Evolutionary conservation across 2,888 invertebrate genomes (phyloP).

Genomic region (Drosophila lacicola): DNA sequence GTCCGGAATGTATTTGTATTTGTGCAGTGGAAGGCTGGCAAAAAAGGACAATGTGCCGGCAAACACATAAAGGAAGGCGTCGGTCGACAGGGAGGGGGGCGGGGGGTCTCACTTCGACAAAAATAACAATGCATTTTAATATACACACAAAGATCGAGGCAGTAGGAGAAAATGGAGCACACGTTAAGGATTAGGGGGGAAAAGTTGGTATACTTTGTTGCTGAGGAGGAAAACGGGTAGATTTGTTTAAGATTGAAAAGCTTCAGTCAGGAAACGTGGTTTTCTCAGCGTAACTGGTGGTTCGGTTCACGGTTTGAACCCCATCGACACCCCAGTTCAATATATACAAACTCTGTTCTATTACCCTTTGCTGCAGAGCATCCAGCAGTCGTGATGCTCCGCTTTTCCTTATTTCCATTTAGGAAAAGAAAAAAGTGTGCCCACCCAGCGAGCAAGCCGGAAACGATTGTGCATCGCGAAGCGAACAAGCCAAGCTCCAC

Average conservation of each 20-base stretch:
- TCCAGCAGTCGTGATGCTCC: not conserved
- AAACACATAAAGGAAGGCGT: constrained; percentile 54
- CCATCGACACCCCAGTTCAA: too few relatives aligned
- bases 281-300: too few relatives aligned
- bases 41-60: constrained; percentile 64
- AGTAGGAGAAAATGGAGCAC: constrained; percentile 1
- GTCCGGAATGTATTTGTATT: constrained; percentile 42
- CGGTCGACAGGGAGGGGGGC: constrained; percentile 21
- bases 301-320: too few relatives aligned
- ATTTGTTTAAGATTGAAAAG: not conserved
- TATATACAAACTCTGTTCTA: too few relatives aligned
- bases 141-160: constrained; percentile 12
- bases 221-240: not conserved
- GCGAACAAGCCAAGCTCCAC: constrained; percentile 7
- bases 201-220: not conserved
- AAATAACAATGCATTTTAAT: constrained; percentile 32
- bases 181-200: too few relatives aligned
- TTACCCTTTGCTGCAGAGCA: not conserved
- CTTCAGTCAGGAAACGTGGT: too few relatives aligned
- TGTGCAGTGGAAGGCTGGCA: constrained; percentile 52
- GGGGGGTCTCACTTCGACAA: constrained; percentile 2
- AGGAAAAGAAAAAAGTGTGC: constrained; percentile 1
- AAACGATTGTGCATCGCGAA: constrained; percentile 52
- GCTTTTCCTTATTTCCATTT: too few relatives aligned
- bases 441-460: constrained; percentile 27